phyloP scores from a whole-genome alignment of 2,888 invertebrate species.

The Sesamia inferens region DNA sequence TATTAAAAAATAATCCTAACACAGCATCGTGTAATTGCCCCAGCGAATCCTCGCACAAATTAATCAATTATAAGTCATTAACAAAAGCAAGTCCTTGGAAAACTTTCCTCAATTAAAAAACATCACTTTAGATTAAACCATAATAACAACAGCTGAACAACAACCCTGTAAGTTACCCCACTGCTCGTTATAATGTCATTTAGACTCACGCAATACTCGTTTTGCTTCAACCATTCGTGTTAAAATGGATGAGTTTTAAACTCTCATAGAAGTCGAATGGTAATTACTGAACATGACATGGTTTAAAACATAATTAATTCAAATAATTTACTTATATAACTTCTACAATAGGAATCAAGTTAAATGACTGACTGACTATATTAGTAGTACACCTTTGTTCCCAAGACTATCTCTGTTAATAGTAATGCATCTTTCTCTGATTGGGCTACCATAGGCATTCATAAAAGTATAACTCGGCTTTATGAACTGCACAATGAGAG shows the following conservation, averaged over 20 bases:
- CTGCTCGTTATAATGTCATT: slow-evolving; percentile 49
- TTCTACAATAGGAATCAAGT: neutral
- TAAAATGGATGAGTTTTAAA: neutral
- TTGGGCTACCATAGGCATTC: no score
- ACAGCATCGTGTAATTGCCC: neutral
- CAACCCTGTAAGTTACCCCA: neutral
- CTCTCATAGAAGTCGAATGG: neutral
- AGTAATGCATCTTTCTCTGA: no score
- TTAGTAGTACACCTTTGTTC: no score
- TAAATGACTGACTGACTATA: no score
- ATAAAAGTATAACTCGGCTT: no score
- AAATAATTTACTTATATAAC: neutral
- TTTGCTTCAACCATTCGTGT: neutral
- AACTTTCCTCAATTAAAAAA: slow-evolving; percentile 28
- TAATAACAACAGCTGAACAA: neutral
- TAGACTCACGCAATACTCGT: slow-evolving; percentile 40
- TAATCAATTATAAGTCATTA: neutral
- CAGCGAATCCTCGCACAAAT: neutral
- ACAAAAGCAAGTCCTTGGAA: neutral
- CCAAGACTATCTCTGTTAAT: no score
- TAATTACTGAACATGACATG: neutral
- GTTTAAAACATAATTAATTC: neutral
- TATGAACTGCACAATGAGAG: no score
- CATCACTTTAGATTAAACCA: slow-evolving; percentile 33
- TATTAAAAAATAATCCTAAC: neutral